Conservation (phyloP, 2,113 vertebrate species). For the Pedetes capensis region DNA sequence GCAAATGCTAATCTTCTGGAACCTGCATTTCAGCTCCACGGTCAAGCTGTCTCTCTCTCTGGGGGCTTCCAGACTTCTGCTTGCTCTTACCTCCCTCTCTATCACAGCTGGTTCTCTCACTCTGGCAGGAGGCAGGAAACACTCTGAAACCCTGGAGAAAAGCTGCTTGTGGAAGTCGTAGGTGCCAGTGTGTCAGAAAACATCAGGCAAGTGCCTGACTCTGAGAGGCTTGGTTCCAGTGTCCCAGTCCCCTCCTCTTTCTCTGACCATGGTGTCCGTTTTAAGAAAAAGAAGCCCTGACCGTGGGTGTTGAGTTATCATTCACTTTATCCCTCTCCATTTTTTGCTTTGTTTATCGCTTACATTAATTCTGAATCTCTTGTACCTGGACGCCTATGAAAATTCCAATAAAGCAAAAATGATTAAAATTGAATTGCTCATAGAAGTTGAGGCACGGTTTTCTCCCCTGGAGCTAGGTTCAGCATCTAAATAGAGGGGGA, state of each 20-base stretch:
- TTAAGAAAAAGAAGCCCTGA: background rate
- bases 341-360: constrained; percentile 74
- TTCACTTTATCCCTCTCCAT: constrained; percentile 14
- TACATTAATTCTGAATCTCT: constrained; percentile 71
- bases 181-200: background rate
- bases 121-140: constrained; percentile 7
- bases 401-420: constrained; percentile 79
- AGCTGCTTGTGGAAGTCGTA: background rate
- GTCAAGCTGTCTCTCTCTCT: constrained; percentile 28
- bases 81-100: constrained; percentile 13
- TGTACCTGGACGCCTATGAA: constrained; percentile 68
- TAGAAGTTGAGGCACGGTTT: constrained; percentile 53
- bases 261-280: background rate
- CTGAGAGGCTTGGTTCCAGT: background rate
- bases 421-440: constrained; percentile 75
- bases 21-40: background rate
- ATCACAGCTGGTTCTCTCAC: background rate
- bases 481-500: constrained; percentile 56
- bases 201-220: background rate
- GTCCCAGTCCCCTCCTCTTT: background rate
- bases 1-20: background rate
- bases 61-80: constrained; percentile 21
- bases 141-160: constrained; percentile 1
- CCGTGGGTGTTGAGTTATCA: constrained; percentile 26
- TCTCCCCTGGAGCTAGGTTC: constrained; percentile 43